Conservation (phyloP, 2,888 invertebrate species). For the Ormyrus rosae region DNA sequence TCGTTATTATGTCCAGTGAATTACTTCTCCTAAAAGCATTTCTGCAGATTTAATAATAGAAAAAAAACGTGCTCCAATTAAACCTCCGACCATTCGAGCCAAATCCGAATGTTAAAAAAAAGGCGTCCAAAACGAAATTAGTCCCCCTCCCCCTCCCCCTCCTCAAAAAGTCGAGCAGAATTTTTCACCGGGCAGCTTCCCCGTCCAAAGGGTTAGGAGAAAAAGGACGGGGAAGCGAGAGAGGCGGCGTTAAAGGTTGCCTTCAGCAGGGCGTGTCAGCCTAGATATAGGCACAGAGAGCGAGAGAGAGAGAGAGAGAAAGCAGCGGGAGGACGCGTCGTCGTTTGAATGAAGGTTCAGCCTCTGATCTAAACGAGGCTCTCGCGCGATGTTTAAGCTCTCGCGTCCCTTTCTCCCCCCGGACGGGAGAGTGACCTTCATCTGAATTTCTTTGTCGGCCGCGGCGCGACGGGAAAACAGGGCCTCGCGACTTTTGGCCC, state of each 20-base stretch:
- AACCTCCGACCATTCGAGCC: too few relatives aligned
- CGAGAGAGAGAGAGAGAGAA: background rate
- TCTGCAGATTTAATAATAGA: too few relatives aligned
- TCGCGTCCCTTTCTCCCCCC: slow-evolving; percentile 54
- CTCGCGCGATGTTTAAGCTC: slow-evolving; percentile 35
- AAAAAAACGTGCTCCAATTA: too few relatives aligned
- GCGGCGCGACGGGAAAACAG: background rate
- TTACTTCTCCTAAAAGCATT: too few relatives aligned
- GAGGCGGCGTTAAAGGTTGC: slow-evolving; percentile 6
- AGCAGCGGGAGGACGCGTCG: background rate
- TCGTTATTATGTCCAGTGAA: too few relatives aligned
- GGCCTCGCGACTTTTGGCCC: background rate
- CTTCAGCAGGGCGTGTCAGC: slow-evolving; percentile 50
- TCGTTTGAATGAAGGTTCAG: slow-evolving; percentile 59
- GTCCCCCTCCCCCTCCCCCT: background rate
- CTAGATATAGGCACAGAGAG: background rate
- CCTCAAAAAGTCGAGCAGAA: slow-evolving; percentile 13
- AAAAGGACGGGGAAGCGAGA: too few relatives aligned
- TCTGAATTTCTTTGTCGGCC: slow-evolving; percentile 64
- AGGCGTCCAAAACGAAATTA: background rate
- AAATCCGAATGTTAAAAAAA: too few relatives aligned
- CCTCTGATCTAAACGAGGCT: slow-evolving; percentile 25
- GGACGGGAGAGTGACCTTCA: slow-evolving; percentile 65
- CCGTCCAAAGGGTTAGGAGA: too few relatives aligned
- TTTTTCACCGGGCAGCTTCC: background rate